Percentiles rank a stretch among this genome's conserved stretches.
These are phyloP conservation scores for Cydia amplana DNA, from an alignment of 1,140 invertebrate genomes.

Conservation along the genomic window DNA sequence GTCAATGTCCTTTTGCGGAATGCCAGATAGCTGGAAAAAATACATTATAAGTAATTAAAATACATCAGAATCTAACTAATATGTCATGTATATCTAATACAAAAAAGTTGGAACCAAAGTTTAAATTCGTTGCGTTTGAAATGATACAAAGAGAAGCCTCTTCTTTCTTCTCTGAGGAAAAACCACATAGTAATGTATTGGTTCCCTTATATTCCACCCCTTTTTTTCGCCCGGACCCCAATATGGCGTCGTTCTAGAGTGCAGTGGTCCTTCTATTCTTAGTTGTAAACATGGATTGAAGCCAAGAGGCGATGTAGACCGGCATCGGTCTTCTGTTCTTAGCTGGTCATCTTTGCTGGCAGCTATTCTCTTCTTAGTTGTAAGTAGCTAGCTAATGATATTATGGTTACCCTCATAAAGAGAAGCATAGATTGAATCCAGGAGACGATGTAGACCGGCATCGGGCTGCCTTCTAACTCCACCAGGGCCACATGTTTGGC, in stretches of 20 bases:
- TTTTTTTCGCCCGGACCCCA: no score
- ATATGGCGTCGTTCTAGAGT: no score
- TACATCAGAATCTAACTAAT: no score
- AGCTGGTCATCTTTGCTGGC: not conserved
- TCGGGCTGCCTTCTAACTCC: slow-evolving; percentile 87
- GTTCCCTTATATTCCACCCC: no score
- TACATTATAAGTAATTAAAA: slow-evolving; percentile 15
- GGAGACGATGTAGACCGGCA: slow-evolving; percentile 92
- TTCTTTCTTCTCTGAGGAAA: no score
- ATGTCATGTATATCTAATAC: no score
- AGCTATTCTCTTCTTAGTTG: no score
- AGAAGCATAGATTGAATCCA: slow-evolving; percentile 90
- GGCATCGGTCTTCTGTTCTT: slow-evolving; percentile 82
- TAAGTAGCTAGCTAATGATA: slow-evolving; percentile 2
- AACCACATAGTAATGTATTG: no score
- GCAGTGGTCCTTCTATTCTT: no score
- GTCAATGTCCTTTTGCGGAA: slow-evolving; percentile 62
- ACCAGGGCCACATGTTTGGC: slow-evolving; percentile 89
- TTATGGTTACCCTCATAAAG: slow-evolving; percentile 61
- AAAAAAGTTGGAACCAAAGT: no score
- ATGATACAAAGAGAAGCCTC: no score
- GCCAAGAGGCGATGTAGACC: slow-evolving; percentile 92
- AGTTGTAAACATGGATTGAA: slow-evolving; percentile 83
- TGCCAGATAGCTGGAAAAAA: slow-evolving; percentile 55
- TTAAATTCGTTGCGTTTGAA: no score